Conservation (phyloP, 2,113 vertebrate species). For the Picathartes gymnocephalus region DNA sequence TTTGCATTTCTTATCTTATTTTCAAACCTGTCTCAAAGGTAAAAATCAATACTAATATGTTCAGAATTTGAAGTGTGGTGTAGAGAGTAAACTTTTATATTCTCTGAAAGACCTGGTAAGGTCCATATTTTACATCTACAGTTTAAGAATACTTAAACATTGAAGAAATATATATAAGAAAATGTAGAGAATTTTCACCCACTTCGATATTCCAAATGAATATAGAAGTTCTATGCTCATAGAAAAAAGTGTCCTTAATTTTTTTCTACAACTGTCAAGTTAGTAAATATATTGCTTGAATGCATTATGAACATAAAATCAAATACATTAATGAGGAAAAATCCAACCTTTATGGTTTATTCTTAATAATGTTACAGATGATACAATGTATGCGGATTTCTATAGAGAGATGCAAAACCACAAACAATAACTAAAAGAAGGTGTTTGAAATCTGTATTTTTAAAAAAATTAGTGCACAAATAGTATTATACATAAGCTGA, state of each 20-base stretch:
- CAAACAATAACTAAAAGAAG: neutral
- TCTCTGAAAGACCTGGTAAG: neutral
- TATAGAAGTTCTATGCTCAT: neutral
- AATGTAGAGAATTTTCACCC: neutral
- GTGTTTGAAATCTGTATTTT: neutral
- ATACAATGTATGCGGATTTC: neutral
- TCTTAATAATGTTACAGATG: neutral
- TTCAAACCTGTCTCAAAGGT: neutral
- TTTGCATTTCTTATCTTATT: neutral
- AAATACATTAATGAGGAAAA: neutral
- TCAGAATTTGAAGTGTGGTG: neutral
- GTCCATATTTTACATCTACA: neutral
- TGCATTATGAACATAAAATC: neutral
- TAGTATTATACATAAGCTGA: neutral
- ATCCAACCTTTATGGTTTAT: neutral
- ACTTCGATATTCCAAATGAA: neutral
- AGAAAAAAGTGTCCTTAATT: neutral
- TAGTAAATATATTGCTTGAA: neutral
- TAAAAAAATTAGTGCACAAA: neutral
- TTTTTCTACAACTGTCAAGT: neutral
- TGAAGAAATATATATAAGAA: neutral
- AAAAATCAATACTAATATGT: neutral
- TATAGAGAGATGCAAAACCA: neutral
- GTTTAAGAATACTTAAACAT: neutral
- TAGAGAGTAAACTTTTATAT: neutral